Conservation (phyloP, 2,888 invertebrate genomes). For the Pristionchus japonicus region DNA sequence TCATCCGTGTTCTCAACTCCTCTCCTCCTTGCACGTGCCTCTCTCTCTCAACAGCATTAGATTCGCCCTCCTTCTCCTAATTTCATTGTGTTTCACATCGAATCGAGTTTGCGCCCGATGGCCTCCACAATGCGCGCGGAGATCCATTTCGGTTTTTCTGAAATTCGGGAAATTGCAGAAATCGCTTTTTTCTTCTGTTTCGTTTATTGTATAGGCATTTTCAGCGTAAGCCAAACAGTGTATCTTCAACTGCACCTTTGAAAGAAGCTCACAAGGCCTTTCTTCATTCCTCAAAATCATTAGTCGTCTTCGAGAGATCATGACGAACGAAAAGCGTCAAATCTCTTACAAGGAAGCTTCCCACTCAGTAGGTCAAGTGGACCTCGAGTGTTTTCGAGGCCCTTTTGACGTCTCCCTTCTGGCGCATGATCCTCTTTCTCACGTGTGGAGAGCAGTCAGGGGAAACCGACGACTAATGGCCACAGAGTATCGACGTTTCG, state of each 20-base stretch:
- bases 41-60: background rate
- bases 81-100: constrained; percentile 23
- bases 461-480: too few relatives aligned
- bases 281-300: background rate
- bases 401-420: background rate
- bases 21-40: background rate
- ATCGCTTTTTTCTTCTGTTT: too few relatives aligned
- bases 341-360: background rate
- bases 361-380: constrained; percentile 16
- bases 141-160: background rate
- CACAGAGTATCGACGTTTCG: too few relatives aligned
- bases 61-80: background rate
- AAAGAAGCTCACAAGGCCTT: background rate
- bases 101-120: constrained; percentile 30
- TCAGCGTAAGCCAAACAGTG: background rate
- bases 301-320: background rate
- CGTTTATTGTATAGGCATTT: too few relatives aligned
- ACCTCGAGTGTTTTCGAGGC: constrained; percentile 1
- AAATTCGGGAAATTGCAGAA: too few relatives aligned
- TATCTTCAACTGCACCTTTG: background rate
- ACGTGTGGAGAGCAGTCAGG: background rate
- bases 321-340: background rate
- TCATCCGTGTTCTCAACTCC: background rate
- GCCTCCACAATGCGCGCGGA: background rate
- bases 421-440: background rate